phyloP scores from a whole-genome alignment of 2,797 vertebrate species.

The Myoxocephalus aenaeus region DNA sequence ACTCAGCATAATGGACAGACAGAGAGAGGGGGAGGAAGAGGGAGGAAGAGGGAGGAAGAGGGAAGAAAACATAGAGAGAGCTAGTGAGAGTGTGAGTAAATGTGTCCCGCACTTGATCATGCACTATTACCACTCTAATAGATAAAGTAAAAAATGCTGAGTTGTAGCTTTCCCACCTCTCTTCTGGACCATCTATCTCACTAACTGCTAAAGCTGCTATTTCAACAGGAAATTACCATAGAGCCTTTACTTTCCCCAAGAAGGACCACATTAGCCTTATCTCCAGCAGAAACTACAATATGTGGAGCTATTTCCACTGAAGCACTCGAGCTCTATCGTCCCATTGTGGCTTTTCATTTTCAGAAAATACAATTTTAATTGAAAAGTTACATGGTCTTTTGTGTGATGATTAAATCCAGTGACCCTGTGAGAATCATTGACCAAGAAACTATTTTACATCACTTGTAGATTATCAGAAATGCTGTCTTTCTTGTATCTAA shows the following conservation, averaged over 20 bases:
- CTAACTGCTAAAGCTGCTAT: constrained; percentile 77
- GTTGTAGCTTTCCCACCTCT: constrained; percentile 70
- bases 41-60: constrained; percentile 23
- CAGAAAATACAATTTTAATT: constrained; percentile 59
- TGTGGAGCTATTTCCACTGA: constrained; percentile 33
- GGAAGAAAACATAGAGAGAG: constrained; percentile 30
- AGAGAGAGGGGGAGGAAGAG: constrained; percentile 19
- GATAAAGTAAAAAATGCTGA: constrained; percentile 82
- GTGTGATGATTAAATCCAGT: constrained; percentile 44
- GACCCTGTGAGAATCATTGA: constrained; percentile 30
- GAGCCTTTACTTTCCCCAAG: constrained; percentile 55
- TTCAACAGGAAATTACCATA: constrained; percentile 79
- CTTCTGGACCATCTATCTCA: constrained; percentile 77
- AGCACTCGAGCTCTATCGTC: constrained; percentile 37
- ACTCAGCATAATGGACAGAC: constrained; percentile 77
- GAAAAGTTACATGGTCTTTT: constrained; percentile 44
- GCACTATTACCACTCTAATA: constrained; percentile 81
- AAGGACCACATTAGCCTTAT: constrained; percentile 73
- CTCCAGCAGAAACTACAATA: constrained; percentile 53
- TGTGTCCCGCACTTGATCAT: constrained; percentile 75
- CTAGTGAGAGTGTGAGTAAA: constrained; percentile 55
- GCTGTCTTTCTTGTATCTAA: constrained; percentile 7
- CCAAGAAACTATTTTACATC: constrained; percentile 22
- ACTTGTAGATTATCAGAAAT: constrained; percentile 23
- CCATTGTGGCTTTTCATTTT: constrained; percentile 50